Evolutionary conservation across 2,797 vertebrate genomes (phyloP).

Genomic region (Myotis planiceps): DNA sequence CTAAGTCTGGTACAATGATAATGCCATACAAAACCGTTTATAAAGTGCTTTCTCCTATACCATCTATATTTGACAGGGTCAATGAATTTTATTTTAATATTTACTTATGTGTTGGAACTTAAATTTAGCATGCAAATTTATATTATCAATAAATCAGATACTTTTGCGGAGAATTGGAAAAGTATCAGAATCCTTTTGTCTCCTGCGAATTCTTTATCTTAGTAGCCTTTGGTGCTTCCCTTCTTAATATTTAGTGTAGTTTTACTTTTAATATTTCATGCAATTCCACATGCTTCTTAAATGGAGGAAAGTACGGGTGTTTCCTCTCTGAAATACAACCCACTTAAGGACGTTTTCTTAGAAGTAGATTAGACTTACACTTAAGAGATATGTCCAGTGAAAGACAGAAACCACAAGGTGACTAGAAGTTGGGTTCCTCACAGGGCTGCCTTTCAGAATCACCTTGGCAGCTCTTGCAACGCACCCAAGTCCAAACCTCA

Average conservation of each 20-base stretch:
- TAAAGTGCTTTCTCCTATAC: slow-evolving; percentile 2
- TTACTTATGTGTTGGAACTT: neutral
- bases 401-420: neutral
- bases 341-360: neutral
- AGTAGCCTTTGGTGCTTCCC: neutral
- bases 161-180: neutral
- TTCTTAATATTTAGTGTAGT: neutral
- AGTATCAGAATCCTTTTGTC: neutral
- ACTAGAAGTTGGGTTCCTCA: neutral
- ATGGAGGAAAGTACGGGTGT: neutral
- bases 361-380: neutral
- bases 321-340: neutral
- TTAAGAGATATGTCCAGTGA: neutral
- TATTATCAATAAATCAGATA: neutral
- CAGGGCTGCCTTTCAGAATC: neutral
- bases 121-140: neutral
- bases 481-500: neutral
- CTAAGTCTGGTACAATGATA: neutral
- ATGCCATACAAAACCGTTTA: neutral
- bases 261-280: neutral
- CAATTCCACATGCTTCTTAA: neutral
- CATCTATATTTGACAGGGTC: neutral
- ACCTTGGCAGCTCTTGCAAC: neutral
- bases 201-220: neutral
- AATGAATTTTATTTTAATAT: neutral